Percentiles rank a stretch among this genome's conserved stretches.
Evolutionary conservation across 2,888 invertebrate species (phyloP).

Genomic region (Steinernema carpocapsae): DNA sequence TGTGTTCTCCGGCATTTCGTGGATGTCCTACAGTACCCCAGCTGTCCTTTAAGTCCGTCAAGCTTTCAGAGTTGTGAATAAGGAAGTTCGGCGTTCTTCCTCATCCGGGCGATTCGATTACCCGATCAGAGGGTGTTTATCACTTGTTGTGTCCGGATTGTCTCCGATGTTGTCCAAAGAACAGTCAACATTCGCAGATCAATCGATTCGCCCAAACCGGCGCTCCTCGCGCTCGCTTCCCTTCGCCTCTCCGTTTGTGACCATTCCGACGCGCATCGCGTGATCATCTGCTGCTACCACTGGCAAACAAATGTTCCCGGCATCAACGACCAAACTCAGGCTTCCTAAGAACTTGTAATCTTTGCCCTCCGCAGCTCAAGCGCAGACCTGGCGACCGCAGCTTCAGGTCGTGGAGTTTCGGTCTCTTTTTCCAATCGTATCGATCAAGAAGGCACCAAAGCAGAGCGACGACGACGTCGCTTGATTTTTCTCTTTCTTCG

Average conservation of each 20-base stretch:
- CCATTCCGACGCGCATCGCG: not conserved
- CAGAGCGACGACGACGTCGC: slow-evolving; percentile 3
- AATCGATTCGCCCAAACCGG: not conserved
- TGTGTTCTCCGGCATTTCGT: too few species aligned
- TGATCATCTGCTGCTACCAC: not conserved
- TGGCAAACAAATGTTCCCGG: not conserved
- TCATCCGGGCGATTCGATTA: too few species aligned
- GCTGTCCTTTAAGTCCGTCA: too few species aligned
- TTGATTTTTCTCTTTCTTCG: slow-evolving; percentile 32
- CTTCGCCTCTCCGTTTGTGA: not conserved
- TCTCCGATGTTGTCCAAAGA: not conserved
- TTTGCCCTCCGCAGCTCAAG: not conserved
- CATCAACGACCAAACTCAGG: not conserved
- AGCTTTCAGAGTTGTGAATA: too few species aligned
- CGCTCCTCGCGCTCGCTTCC: not conserved
- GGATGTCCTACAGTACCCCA: too few species aligned
- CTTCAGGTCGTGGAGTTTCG: not conserved
- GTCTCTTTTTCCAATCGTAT: slow-evolving; percentile 21
- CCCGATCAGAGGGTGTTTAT: too few species aligned
- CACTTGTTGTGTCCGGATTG: not conserved
- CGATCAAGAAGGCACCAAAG: slow-evolving; percentile 16
- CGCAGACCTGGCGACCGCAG: not conserved
- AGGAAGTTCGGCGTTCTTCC: too few species aligned
- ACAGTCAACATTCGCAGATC: slow-evolving; percentile 9
- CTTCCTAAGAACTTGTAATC: not conserved